Base-by-base conservation (phyloP, 2,113 vertebrate genomes). In the Phyllostomus hastatus region DNA sequence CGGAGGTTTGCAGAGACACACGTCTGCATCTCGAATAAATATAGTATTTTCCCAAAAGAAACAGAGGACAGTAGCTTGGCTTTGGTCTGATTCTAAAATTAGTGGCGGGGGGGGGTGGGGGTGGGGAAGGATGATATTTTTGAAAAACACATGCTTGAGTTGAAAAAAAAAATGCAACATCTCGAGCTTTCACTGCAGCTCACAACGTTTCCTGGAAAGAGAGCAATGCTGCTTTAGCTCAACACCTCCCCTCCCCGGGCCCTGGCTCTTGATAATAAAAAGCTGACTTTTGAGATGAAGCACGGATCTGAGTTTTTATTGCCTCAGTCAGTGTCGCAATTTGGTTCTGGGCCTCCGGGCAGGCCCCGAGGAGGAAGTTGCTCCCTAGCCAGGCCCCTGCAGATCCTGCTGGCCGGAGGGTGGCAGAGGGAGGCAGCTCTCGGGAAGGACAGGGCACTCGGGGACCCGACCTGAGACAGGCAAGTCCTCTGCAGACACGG, bases 61-160 rank as follows among this genome's bases (percentile, higher is more conserved):
- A 98, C 92, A 97, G 98, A 98, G 98, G 98, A 98, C 97, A 98
- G 98, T 98, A 98, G 97, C 97, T 98, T 98, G 98, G 97, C 98
- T 98, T 98, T 98, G 98, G 97, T 98, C 98, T 98, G 98, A 98
- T 98, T 98, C 98, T 98, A 98, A 98, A 98, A 98, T 97, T 97
- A 97, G 98, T 98, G 97, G 96, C 96, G 95, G 97, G 97, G 97
- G 97, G 90, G 97, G 95, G 97, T 88, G 97, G 97, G 97, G 98
- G 97, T 96, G 96, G 95, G 97, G 96, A 98, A 97, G 96, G 98
- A 98, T 95, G 98, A 97, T 98, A 98, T 98, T 98, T 98, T 96
- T 97, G 94, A 98, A 98, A 98, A 98, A 98, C 98, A 98, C 98
- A 98, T 98, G 97, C 98, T 98, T 97, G 97, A 98, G 97, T 96